A percentile compares a stretch with the other conserved stretches of the same genome.
phyloP scores from a whole-genome alignment of 2,888 invertebrate species.

The Eremobia ochroleuca region DNA sequence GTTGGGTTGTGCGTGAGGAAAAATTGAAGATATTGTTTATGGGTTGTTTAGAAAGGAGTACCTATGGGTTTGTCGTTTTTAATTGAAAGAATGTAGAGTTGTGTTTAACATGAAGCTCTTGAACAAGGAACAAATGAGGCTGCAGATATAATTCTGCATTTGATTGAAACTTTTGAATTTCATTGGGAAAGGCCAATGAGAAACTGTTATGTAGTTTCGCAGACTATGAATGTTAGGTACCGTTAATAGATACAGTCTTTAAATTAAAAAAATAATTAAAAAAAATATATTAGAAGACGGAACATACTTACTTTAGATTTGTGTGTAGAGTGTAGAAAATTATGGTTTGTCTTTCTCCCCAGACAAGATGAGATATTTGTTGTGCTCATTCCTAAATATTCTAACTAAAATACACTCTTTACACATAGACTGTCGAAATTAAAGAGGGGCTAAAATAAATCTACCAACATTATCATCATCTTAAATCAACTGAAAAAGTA shows the following conservation, averaged over 20 bases:
- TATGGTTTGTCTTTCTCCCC: neutral
- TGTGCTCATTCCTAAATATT: neutral
- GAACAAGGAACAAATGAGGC: neutral
- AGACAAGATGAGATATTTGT: neutral
- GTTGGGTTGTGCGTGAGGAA: conserved; percentile 20
- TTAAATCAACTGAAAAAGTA: conserved; percentile 20
- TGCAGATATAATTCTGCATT: too few relatives aligned
- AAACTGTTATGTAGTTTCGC: neutral
- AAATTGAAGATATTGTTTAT: conserved; percentile 38
- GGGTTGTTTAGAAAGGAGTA: conserved; percentile 11
- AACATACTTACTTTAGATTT: neutral
- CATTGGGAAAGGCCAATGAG: too few relatives aligned
- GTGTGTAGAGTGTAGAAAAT: neutral
- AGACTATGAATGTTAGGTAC: neutral
- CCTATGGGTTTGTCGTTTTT: neutral
- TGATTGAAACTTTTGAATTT: neutral
- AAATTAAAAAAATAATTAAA: too few relatives aligned
- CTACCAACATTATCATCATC: neutral
- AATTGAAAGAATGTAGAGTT: neutral
- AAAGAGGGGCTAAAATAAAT: neutral
- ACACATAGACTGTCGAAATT: neutral
- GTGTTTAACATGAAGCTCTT: neutral
- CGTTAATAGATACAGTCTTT: too few relatives aligned
- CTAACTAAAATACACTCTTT: neutral
- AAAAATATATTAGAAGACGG: neutral